Percentiles rank a stretch among this genome's conserved stretches.
These are phyloP conservation scores for Ceriagrion tenellum DNA, from an alignment of 2,888 invertebrate genomes.

Conservation along the genomic window DNA sequence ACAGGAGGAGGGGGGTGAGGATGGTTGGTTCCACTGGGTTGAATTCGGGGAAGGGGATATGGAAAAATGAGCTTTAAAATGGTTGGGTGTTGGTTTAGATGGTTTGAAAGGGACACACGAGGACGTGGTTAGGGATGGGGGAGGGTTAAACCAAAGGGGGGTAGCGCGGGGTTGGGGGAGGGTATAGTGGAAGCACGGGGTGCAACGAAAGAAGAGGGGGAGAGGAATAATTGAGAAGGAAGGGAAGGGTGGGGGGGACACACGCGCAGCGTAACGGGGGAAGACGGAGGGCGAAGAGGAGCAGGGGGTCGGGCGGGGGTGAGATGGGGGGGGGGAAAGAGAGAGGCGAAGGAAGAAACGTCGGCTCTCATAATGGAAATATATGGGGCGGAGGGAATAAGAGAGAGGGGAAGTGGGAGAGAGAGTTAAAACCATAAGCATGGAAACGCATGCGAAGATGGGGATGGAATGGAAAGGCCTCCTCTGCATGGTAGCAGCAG, in stretches of 20 bases:
- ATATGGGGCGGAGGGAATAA: conserved; percentile 15
- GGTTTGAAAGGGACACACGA: neutral
- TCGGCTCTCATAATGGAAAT: conserved; percentile 26
- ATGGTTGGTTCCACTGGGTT: neutral
- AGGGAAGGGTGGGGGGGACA: neutral
- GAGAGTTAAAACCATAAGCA: conserved; percentile 34
- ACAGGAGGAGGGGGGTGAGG: neutral
- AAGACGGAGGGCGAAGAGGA: neutral
- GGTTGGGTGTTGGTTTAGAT: conserved; percentile 18
- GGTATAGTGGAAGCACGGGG: neutral
- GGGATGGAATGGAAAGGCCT: neutral
- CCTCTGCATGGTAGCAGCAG: too few relatives aligned
- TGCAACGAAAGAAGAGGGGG: neutral
- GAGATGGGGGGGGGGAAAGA: neutral
- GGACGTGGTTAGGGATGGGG: neutral
- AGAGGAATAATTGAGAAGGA: conserved; percentile 31
- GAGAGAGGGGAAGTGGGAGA: neutral
- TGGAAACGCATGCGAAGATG: conserved; percentile 20
- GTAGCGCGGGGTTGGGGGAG: neutral
- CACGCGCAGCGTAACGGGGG: neutral
- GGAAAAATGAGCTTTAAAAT: conserved; percentile 31
- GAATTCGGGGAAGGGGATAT: neutral
- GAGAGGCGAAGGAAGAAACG: neutral
- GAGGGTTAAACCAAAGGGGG: neutral
- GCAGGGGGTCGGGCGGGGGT: neutral